Evolutionary conservation across 2,113 vertebrate species (phyloP).

Genomic region (Platichthys stellatus): DNA sequence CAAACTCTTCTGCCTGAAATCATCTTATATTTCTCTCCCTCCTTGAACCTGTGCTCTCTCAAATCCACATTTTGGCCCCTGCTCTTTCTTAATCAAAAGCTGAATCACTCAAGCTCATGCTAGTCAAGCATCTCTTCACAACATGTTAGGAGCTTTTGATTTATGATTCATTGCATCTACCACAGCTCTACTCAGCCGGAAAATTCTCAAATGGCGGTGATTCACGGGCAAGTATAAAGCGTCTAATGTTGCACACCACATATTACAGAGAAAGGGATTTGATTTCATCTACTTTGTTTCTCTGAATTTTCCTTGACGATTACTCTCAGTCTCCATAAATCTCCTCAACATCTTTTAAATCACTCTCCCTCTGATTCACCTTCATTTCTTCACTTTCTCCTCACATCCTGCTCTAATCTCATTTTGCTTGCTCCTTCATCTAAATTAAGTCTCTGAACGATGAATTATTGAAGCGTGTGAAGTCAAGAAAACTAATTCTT

Average conservation of each 20-base stretch:
- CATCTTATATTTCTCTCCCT: constrained; percentile 21
- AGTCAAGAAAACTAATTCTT: constrained; percentile 28
- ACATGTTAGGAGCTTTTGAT: constrained; percentile 57
- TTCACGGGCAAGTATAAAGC: constrained; percentile 31
- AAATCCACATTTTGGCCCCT: constrained; percentile 21
- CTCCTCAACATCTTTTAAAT: constrained; percentile 3
- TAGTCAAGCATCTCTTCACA: constrained; percentile 29
- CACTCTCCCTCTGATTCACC: constrained; percentile 2
- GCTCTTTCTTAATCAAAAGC: constrained; percentile 37
- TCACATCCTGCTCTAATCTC: not conserved
- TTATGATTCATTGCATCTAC: constrained; percentile 57
- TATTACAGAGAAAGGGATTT: constrained; percentile 6
- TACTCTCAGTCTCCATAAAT: constrained; percentile 9
- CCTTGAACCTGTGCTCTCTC: constrained; percentile 20
- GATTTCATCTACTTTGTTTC: constrained; percentile 15
- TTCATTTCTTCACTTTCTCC: not conserved
- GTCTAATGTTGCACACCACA: constrained; percentile 15
- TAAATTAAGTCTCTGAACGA: constrained; percentile 38
- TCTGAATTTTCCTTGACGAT: not conserved
- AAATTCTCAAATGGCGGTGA: constrained; percentile 22
- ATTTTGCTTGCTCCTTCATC: constrained; percentile 5
- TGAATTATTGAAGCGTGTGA: constrained; percentile 54
- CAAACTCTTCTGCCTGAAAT: constrained; percentile 2
- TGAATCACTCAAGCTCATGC: constrained; percentile 24
- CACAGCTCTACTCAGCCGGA: constrained; percentile 16